Base-by-base conservation (phyloP, 1,140 invertebrate genomes). In the Idris sp. region DNA sequence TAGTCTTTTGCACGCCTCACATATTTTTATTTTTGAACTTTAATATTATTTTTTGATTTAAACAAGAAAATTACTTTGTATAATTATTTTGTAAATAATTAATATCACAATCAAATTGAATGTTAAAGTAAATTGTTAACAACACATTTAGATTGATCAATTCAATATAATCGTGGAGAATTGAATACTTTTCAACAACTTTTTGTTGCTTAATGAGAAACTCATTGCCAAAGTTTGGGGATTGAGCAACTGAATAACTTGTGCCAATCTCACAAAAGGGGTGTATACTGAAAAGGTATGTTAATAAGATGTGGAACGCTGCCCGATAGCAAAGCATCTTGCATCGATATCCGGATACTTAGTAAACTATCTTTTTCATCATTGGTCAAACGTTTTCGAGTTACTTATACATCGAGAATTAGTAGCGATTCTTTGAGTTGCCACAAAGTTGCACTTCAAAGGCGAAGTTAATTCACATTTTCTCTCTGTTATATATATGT, bases 391-490 rank as follows among this genome's bases (percentile, higher is more conserved):
- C 54, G 61, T 67, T 67, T 56, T 33, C 61, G 35, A 40, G 26
- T 53, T 9, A 40, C 51, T 67, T 26, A 28, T 49, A 41, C 9
- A 72, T n/a, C n/a, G 13, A 16, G 44, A 3, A 61, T 25, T 46
- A 62, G 58, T 22, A 61, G 26, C 61, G 54, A 74, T 61, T 74
- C 71, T 74, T 74, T 74, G 71, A 67, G 26, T 74, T 61, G 61
- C 61, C 22, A 35, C 61, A 40, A 51, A 67, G 71, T 67, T 74
- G 54, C 61, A 74, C 61, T 67, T 74, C 71, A 74, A 74, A 74
- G 71, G 71, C 19, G 54, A 67, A 74, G 59, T 74, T 48, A 74
- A 74, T 74, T 31, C 67, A 59, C 54, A 59, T 69, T 54, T 15
- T 51, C 46, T 69, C 49, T 67, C 19, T 38, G 46, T 51, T 35